A percentile compares a stretch with the other conserved stretches of the same genome.
Conservation (phyloP, 1,140 invertebrate genomes). For the Drosophila murphyi region DNA sequence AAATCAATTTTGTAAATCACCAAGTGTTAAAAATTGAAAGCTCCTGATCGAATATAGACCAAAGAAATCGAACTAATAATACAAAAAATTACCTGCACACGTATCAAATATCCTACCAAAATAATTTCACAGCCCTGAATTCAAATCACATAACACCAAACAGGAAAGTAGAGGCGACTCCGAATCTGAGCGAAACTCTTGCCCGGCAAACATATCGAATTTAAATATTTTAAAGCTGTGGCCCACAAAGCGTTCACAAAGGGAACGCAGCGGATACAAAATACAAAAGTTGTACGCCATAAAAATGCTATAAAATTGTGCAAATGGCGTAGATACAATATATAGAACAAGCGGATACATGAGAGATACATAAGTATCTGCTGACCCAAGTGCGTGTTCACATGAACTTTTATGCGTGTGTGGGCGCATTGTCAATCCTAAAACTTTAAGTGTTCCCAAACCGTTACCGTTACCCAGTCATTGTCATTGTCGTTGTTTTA, state of each 20-base stretch:
- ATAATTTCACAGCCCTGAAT: slow-evolving; percentile 4
- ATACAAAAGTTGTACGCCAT: slow-evolving; percentile 68
- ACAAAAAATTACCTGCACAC: too few relatives aligned
- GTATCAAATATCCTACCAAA: background rate
- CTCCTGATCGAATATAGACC: too few relatives aligned
- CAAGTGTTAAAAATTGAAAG: too few relatives aligned
- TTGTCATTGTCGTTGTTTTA: slow-evolving; percentile 42
- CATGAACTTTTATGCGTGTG: slow-evolving; percentile 58
- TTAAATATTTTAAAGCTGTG: slow-evolving; percentile 74
- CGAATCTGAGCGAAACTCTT: slow-evolving; percentile 15
- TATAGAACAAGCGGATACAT: slow-evolving; percentile 42
- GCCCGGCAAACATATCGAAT: slow-evolving; percentile 53
- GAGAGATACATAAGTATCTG: slow-evolving; percentile 53
- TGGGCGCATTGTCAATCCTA: slow-evolving; percentile 43
- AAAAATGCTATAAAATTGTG: slow-evolving; percentile 80
- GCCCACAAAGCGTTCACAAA: slow-evolving; percentile 12
- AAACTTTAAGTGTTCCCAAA: slow-evolving; percentile 42
- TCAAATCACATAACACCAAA: slow-evolving; percentile 55
- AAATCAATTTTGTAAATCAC: too few relatives aligned
- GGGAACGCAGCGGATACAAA: slow-evolving; percentile 30
- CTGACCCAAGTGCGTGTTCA: slow-evolving; percentile 65
- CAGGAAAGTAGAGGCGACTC: background rate
- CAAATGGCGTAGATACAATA: slow-evolving; percentile 63
- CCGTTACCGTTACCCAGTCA: slow-evolving; percentile 26
- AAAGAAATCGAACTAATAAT: too few relatives aligned